Evolutionary conservation across 1,140 invertebrate genomes (phyloP).

Genomic region (Psilanteris sp.): DNA sequence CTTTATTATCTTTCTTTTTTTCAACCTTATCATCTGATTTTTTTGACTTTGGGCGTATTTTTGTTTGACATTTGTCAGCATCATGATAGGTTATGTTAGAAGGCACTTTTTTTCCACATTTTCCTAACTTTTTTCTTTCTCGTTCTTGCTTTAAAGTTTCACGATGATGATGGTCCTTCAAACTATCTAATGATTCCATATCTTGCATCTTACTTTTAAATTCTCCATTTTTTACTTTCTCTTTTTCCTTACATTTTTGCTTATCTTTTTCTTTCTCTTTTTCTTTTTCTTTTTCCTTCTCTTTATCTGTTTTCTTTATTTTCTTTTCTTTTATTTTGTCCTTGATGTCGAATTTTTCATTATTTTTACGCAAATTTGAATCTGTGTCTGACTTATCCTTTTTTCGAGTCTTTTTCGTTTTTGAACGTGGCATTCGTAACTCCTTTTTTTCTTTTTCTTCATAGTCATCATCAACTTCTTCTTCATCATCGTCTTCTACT

Average conservation of each 20-base stretch:
- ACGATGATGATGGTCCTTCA: conserved; percentile 82
- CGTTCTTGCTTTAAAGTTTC: conserved; percentile 84
- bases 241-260: conserved; percentile 36
- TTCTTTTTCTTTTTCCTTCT: conserved; percentile 63
- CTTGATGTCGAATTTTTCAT: conserved; percentile 68
- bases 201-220: conserved; percentile 69
- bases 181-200: conserved; percentile 75
- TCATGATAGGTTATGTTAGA: conserved; percentile 76
- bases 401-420: conserved; percentile 73
- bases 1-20: conserved; percentile 67
- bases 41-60: conserved; percentile 66
- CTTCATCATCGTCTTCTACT: conserved; percentile 74
- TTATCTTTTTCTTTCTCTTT: conserved; percentile 65
- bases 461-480: conserved; percentile 68
- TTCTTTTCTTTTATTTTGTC: conserved; percentile 69
- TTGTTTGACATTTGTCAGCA: conserved; percentile 66
- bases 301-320: conserved; percentile 55
- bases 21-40: conserved; percentile 68
- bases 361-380: conserved; percentile 54
- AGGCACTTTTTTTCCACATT: conserved; percentile 78
- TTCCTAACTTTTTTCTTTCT: conserved; percentile 75
- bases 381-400: conserved; percentile 66
- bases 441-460: conserved; percentile 74
- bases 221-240: conserved; percentile 68
- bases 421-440: conserved; percentile 54